Evolutionary conservation across 2,113 vertebrate species (phyloP).

Genomic region (Salvelinus fontinalis): DNA sequence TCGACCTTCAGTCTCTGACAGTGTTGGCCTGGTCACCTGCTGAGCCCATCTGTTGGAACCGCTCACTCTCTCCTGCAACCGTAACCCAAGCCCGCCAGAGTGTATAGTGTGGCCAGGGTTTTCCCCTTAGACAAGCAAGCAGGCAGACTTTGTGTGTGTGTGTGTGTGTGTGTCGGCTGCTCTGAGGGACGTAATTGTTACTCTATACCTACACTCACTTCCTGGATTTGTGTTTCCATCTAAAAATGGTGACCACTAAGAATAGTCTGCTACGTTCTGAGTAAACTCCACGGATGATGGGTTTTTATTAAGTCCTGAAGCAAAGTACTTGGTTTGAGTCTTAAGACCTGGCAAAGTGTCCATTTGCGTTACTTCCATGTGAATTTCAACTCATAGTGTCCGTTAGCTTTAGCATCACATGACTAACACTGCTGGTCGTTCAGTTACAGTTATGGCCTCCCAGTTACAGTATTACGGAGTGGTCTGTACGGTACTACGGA

Average conservation of each 20-base stretch:
- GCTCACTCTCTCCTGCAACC: conserved; percentile 24
- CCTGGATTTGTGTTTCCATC: conserved; percentile 33
- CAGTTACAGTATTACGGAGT: neutral
- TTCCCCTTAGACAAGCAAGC: conserved; percentile 50
- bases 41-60: conserved; percentile 43
- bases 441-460: neutral
- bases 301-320: too few species aligned
- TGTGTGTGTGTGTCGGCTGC: conserved; percentile 12
- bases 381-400: conserved; percentile 3
- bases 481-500: too few species aligned
- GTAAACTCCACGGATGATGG: neutral
- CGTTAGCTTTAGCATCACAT: neutral
- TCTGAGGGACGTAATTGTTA: conserved; percentile 32
- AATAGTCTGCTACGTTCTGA: conserved; percentile 1
- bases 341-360: neutral
- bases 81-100: conserved; percentile 53
- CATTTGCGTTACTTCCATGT: neutral
- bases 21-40: conserved; percentile 22
- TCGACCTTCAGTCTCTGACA: conserved; percentile 35
- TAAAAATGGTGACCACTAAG: conserved; percentile 11
- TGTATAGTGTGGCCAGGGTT: conserved; percentile 51
- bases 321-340: neutral
- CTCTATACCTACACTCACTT: conserved; percentile 37
- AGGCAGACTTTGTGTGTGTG: neutral
- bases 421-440: neutral